phyloP scores from a whole-genome alignment of 2,888 invertebrate species.

The Melieria crassipennis region DNA sequence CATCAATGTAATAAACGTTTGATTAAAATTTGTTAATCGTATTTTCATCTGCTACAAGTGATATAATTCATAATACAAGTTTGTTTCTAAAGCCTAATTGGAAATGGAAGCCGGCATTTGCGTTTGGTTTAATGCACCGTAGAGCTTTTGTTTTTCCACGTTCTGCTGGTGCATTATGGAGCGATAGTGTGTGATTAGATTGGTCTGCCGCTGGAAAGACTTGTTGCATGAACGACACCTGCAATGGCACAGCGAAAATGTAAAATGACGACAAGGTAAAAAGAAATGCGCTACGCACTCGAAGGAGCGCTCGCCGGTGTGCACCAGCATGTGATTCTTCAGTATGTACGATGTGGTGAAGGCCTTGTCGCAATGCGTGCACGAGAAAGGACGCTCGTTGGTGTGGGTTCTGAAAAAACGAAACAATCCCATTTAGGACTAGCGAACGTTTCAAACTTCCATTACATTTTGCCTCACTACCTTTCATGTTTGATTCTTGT shows the following conservation, averaged over 20 bases:
- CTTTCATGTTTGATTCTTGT: constrained; percentile 55
- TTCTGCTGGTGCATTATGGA: constrained; percentile 45
- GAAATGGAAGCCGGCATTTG: too few species aligned
- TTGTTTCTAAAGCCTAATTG: background rate
- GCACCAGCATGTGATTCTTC: constrained; percentile 58
- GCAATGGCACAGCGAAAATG: constrained; percentile 10
- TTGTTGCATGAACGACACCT: constrained; percentile 44
- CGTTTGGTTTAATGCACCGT: background rate
- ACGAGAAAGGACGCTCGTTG: constrained; percentile 56
- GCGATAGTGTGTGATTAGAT: constrained; percentile 43
- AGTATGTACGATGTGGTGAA: constrained; percentile 58
- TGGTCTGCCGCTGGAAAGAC: constrained; percentile 43
- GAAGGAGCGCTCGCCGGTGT: constrained; percentile 57
- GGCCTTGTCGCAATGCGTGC: constrained; percentile 53
- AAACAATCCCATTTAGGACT: background rate
- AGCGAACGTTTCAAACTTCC: background rate
- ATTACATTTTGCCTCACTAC: background rate
- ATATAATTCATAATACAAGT: background rate
- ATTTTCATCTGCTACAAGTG: background rate
- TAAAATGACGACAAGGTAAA: background rate
- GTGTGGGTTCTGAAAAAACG: constrained; percentile 51
- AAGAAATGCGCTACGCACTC: constrained; percentile 42
- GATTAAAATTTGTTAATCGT: background rate
- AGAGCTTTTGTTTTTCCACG: constrained; percentile 37
- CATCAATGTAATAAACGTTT: too few species aligned